These are phyloP conservation scores for Lochmaea capreae DNA, from an alignment of 2,888 invertebrate species.

Conservation along the genomic window DNA sequence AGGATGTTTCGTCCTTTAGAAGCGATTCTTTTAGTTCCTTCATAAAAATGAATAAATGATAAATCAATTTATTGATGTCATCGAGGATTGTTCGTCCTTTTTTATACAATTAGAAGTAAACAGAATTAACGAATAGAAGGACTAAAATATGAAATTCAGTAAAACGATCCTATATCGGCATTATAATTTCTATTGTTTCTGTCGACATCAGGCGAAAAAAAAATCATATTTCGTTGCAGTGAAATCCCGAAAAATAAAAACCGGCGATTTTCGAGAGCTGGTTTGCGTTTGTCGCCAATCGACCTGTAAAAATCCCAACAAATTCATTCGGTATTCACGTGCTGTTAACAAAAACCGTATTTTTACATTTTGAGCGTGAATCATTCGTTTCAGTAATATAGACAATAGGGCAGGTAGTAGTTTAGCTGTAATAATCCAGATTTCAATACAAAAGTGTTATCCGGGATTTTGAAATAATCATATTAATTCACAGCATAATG, in stretches of 20 bases:
- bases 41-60: too few species aligned
- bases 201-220: not conserved
- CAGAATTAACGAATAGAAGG: too few species aligned
- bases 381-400: conserved; percentile 1
- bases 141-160: not conserved
- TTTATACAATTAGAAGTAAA: too few species aligned
- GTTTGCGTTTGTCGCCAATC: conserved; percentile 14
- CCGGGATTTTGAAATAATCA: not conserved
- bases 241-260: not conserved
- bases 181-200: conserved; percentile 1
- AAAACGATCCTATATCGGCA: not conserved
- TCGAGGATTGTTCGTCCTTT: too few species aligned
- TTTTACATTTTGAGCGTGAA: conserved; percentile 11
- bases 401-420: conserved; percentile 8
- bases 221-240: not conserved
- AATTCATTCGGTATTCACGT: not conserved
- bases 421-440: conserved; percentile 3
- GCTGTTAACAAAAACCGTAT: not conserved
- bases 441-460: not conserved
- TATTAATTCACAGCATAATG: not conserved
- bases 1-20: too few species aligned
- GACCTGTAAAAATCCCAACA: conserved; percentile 10
- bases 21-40: too few species aligned
- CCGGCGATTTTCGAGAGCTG: conserved; percentile 13
- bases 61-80: too few species aligned